Percentiles rank a stretch among this genome's conserved stretches.
Conservation (phyloP, 1,140 invertebrate genomes). For the Dolichoris vasculosae region DNA sequence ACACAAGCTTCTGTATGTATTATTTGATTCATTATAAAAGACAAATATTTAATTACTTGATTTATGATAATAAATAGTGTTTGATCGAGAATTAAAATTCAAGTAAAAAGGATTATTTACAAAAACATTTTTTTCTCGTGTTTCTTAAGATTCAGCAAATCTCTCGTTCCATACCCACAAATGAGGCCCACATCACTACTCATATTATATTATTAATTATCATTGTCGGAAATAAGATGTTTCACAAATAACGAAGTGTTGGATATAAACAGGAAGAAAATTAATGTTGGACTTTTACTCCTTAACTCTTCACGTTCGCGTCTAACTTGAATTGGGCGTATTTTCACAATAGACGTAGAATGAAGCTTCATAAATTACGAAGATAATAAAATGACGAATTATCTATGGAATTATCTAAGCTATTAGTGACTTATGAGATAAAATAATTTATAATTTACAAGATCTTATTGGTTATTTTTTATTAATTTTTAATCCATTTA, state of each 20-base stretch:
- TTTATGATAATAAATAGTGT: too few species aligned
- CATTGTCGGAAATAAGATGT: slow-evolving; percentile 27
- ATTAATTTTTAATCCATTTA: not conserved
- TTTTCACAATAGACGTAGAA: not conserved
- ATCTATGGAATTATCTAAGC: slow-evolving; percentile 15
- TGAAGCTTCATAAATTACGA: not conserved
- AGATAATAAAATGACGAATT: not conserved
- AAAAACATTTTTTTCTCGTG: not conserved
- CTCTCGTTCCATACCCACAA: not conserved
- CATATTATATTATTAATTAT: not conserved
- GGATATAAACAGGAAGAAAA: not conserved
- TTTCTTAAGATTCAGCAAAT: too few species aligned
- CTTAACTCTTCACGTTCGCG: not conserved
- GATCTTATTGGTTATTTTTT: not conserved
- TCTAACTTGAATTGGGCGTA: not conserved
- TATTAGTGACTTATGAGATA: slow-evolving; percentile 2
- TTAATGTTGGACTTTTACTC: not conserved
- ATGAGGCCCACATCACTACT: not conserved
- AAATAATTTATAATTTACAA: slow-evolving; percentile 14
- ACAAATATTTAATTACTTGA: too few species aligned
- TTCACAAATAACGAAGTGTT: not conserved
- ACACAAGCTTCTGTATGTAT: too few species aligned
- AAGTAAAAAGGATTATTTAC: not conserved
- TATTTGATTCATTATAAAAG: too few species aligned
- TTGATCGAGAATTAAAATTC: not conserved